phyloP scores from a whole-genome alignment of 1,140 invertebrate genomes.

The Charaxes varanes region DNA sequence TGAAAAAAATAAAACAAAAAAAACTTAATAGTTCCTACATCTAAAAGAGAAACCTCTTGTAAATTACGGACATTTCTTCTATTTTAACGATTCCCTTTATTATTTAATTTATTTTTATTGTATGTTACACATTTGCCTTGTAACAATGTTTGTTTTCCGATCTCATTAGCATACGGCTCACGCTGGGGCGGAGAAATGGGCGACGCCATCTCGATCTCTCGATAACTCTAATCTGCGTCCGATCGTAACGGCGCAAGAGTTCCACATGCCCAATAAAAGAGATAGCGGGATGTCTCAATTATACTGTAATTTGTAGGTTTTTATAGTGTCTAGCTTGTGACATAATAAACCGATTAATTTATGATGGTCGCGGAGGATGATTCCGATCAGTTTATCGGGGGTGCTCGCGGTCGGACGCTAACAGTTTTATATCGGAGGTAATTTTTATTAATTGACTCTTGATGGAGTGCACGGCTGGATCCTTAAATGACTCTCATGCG shows the following conservation, averaged over 20 bases:
- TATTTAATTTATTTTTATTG: constrained; percentile 72
- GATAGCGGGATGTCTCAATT: constrained; percentile 71
- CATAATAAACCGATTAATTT: constrained; percentile 72
- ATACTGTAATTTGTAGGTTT: constrained; percentile 55
- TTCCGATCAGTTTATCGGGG: constrained; percentile 66
- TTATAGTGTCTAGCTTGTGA: constrained; percentile 52
- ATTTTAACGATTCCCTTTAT: constrained; percentile 71
- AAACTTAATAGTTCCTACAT: no score
- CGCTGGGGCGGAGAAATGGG: constrained; percentile 47
- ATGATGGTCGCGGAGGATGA: constrained; percentile 49
- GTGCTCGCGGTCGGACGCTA: constrained; percentile 58
- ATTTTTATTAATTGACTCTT: constrained; percentile 68
- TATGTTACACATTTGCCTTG: constrained; percentile 69
- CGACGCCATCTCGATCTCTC: constrained; percentile 46
- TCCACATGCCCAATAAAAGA: constrained; percentile 51
- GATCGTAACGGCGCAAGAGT: constrained; percentile 35
- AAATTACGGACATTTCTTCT: constrained; percentile 65
- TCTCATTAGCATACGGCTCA: constrained; percentile 62
- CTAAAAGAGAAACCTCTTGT: no score
- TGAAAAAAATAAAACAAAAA: no score
- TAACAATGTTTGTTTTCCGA: constrained; percentile 71
- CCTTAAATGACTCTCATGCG: constrained; percentile 36
- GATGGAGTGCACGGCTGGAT: constrained; percentile 46
- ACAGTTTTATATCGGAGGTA: constrained; percentile 63
- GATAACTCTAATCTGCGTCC: constrained; percentile 54